Percentiles rank a stretch among this genome's conserved stretches.
These are phyloP conservation scores for Macroteleia sp. DNA, from an alignment of 2,888 invertebrate species.

Conservation along the genomic window DNA sequence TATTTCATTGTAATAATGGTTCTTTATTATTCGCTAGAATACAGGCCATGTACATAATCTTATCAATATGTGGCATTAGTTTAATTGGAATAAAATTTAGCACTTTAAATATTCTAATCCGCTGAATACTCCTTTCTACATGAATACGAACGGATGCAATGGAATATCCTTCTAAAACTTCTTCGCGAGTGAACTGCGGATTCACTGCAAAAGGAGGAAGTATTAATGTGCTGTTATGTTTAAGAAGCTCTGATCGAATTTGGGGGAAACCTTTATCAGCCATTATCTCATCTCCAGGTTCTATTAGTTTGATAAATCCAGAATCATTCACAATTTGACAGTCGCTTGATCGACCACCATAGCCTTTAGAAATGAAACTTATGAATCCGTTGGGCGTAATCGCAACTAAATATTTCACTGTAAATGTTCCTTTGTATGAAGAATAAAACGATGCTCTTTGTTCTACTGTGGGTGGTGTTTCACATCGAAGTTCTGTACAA, in stretches of 20 bases:
- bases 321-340: slow-evolving; percentile 65
- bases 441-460: slow-evolving; percentile 62
- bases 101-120: slow-evolving; percentile 4
- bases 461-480: slow-evolving; percentile 46
- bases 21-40: slow-evolving; percentile 26
- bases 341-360: slow-evolving; percentile 43
- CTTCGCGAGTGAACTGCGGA: slow-evolving; percentile 1
- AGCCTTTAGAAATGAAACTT: slow-evolving; percentile 65
- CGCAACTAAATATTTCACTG: slow-evolving; percentile 61
- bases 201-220: slow-evolving; percentile 10
- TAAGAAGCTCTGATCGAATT: background rate
- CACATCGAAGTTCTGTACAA: slow-evolving; percentile 14
- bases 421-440: slow-evolving; percentile 46
- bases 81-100: slow-evolving; percentile 26
- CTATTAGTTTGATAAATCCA: slow-evolving; percentile 21
- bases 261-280: slow-evolving; percentile 14
- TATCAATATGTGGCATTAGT: slow-evolving; percentile 22
- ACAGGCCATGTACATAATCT: too few relatives aligned
- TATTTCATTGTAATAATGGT: background rate
- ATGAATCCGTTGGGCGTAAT: slow-evolving; percentile 64
- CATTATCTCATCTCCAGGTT: slow-evolving; percentile 7
- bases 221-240: background rate
- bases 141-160: slow-evolving; percentile 11
- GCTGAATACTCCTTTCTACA: slow-evolving; percentile 6
- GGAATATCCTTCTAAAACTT: slow-evolving; percentile 3